These are phyloP conservation scores for Cantharis rufa DNA, from an alignment of 2,888 invertebrate species.

Conservation along the genomic window DNA sequence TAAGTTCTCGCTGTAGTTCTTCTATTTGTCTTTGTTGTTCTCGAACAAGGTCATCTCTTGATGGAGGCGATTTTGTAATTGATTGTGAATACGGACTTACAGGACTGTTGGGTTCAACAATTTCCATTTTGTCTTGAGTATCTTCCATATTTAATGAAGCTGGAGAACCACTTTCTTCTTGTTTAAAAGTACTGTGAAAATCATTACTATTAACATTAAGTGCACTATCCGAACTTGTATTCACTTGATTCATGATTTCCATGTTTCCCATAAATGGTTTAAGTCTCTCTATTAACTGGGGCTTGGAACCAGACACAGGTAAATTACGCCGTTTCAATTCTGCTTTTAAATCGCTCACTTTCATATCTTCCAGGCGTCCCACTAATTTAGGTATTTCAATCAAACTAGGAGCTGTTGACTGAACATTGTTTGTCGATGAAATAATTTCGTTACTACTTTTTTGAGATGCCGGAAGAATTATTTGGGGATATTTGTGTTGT, in stretches of 20 bases:
- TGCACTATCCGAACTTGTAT: slow-evolving; percentile 21
- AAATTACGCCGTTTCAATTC: slow-evolving; percentile 92
- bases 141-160: slow-evolving; percentile 43
- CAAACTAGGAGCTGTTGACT: slow-evolving; percentile 52
- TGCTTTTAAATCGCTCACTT: slow-evolving; percentile 91
- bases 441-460: slow-evolving; percentile 49
- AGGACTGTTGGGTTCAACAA: slow-evolving; percentile 58
- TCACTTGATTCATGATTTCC: slow-evolving; percentile 15
- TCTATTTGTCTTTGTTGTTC: slow-evolving; percentile 88
- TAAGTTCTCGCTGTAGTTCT: slow-evolving; percentile 80
- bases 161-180: slow-evolving; percentile 53
- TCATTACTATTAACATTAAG: slow-evolving; percentile 36
- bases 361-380: slow-evolving; percentile 89
- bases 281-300: slow-evolving; percentile 89
- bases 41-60: slow-evolving; percentile 72
- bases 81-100: slow-evolving; percentile 37
- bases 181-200: slow-evolving; percentile 56
- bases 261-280: slow-evolving; percentile 66
- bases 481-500: slow-evolving; percentile 82
- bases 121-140: slow-evolving; percentile 51
- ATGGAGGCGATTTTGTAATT: slow-evolving; percentile 20
- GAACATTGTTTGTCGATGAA: slow-evolving; percentile 46
- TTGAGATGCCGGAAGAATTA: slow-evolving; percentile 76
- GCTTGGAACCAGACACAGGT: slow-evolving; percentile 95
- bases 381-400: slow-evolving; percentile 57